Evolutionary conservation across 2,113 vertebrate species (phyloP).

Genomic region (Anhinga rufa): DNA sequence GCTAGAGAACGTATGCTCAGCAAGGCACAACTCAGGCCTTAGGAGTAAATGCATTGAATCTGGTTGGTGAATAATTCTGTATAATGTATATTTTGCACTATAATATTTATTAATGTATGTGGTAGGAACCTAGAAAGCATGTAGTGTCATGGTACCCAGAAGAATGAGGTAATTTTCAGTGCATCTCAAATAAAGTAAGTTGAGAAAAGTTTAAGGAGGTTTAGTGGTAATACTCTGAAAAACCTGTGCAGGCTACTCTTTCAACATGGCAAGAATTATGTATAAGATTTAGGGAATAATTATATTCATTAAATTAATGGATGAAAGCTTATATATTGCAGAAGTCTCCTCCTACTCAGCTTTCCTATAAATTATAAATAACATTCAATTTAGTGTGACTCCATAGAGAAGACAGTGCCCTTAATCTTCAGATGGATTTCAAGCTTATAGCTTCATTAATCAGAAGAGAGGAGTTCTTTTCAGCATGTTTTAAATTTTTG

Average conservation of each 20-base stretch:
- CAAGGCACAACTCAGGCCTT: not conserved
- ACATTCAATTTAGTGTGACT: slow-evolving; percentile 30
- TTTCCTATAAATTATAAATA: slow-evolving; percentile 52
- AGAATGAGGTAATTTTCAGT: not conserved
- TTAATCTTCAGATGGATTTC: slow-evolving; percentile 45
- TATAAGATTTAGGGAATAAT: slow-evolving; percentile 20
- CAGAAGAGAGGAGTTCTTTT: not conserved
- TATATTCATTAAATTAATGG: slow-evolving; percentile 47
- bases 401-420: not conserved
- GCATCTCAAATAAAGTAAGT: not conserved
- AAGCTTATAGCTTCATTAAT: slow-evolving; percentile 26
- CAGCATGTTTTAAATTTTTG: not conserved
- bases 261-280: not conserved
- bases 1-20: not conserved
- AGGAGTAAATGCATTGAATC: not conserved
- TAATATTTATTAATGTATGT: not conserved
- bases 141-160: not conserved
- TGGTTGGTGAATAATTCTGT: not conserved
- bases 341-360: slow-evolving; percentile 8
- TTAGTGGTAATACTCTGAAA: not conserved
- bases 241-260: not conserved
- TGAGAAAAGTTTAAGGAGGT: not conserved
- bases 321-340: slow-evolving; percentile 24
- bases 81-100: not conserved
- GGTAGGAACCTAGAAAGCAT: not conserved